Conservation (phyloP, 2,797 vertebrate species). For the Darevskia mixta region DNA sequence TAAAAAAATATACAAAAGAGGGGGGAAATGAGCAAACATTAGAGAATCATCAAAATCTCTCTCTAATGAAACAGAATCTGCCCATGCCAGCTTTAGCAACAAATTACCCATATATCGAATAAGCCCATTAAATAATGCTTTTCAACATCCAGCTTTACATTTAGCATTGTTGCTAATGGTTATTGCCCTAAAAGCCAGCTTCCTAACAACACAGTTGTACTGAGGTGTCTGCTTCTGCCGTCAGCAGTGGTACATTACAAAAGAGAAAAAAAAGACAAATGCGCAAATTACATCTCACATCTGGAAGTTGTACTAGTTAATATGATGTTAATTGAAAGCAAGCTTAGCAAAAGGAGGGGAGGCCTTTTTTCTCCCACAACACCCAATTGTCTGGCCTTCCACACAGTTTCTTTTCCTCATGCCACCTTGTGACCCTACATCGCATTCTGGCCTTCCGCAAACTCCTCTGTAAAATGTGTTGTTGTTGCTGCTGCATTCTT, state of each 20-base stretch:
- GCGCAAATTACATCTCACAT: conserved; percentile 5
- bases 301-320: conserved; percentile 7
- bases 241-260: conserved; percentile 1
- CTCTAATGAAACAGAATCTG: conserved; percentile 38
- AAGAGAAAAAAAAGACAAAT: neutral
- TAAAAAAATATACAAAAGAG: conserved; percentile 44
- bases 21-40: conserved; percentile 28
- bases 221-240: neutral
- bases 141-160: conserved; percentile 43
- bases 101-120: conserved; percentile 32
- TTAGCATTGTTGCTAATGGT: conserved; percentile 25
- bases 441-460: neutral
- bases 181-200: conserved; percentile 31
- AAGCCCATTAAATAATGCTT: conserved; percentile 34
- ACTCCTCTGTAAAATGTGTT: neutral
- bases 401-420: neutral
- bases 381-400: neutral
- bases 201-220: neutral
- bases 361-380: neutral
- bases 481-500: neutral
- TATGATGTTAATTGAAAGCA: neutral
- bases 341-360: neutral
- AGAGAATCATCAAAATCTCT: conserved; percentile 16
- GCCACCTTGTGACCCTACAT: neutral
- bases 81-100: conserved; percentile 40